phyloP scores from a whole-genome alignment of 1,140 invertebrate species.

The Caerostris darwini region DNA sequence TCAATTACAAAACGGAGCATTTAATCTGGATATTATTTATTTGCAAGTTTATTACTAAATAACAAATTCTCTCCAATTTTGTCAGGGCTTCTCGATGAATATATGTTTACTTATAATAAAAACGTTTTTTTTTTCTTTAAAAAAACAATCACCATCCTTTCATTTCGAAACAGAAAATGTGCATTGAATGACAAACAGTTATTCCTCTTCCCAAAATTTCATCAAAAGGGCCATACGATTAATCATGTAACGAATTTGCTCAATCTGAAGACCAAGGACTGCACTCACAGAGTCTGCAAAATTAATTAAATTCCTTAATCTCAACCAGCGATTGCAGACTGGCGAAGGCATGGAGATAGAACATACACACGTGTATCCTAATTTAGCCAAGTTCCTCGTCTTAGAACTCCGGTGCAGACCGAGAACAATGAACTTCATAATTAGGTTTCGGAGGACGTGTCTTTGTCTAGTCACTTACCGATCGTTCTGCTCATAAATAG shows the following conservation, averaged over 20 bases:
- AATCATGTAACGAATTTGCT: not conserved
- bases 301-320: conserved; percentile 11
- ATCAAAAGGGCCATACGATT: not conserved
- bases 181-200: not conserved
- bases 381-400: not conserved
- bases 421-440: not conserved
- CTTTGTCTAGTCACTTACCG: not conserved
- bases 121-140: no score
- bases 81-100: no score
- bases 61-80: no score
- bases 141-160: no score
- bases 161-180: no score
- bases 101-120: no score
- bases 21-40: no score
- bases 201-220: not conserved
- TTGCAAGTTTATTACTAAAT: no score
- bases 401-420: not conserved
- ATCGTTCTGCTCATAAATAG: not conserved
- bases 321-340: not conserved
- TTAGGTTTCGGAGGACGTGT: not conserved
- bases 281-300: not conserved
- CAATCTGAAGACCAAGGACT: not conserved
- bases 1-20: no score
- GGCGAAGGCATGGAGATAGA: no score
- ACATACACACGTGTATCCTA: not conserved